Evolutionary conservation across 1,140 invertebrate genomes (phyloP).

Genomic region (Drosophila sulfurigaster): DNA sequence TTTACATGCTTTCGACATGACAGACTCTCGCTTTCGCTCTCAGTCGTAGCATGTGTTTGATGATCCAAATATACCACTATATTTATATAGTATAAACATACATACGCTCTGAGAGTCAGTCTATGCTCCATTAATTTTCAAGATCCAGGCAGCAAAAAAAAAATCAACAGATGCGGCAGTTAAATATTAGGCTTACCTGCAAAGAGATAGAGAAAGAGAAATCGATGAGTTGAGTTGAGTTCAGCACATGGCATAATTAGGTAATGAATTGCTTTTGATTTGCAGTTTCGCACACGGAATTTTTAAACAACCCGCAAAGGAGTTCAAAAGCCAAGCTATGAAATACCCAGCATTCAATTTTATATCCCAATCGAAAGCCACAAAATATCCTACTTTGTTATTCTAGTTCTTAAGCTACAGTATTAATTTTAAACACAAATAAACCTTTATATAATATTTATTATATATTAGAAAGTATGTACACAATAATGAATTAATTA

Average conservation of each 20-base stretch:
- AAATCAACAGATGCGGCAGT: conserved; percentile 3
- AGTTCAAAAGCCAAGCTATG: not conserved
- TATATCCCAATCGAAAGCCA: no score
- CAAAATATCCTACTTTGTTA: no score
- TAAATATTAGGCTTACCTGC: conserved; percentile 29
- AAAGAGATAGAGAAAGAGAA: conserved; percentile 17
- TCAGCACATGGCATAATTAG: conserved; percentile 42
- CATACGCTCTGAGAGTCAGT: not conserved
- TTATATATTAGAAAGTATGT: no score
- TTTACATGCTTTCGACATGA: conserved; percentile 71
- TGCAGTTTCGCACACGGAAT: conserved; percentile 22
- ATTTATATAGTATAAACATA: conserved; percentile 5
- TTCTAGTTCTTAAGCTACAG: no score
- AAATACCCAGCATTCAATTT: not conserved
- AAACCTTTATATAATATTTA: no score
- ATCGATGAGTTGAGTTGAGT: not conserved
- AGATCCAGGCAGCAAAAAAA: conserved; percentile 9
- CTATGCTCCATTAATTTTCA: conserved; percentile 32
- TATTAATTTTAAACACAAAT: no score
- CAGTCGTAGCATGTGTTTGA: conserved; percentile 41
- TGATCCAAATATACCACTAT: conserved; percentile 36
- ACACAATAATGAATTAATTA: no score
- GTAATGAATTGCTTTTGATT: conserved; percentile 40
- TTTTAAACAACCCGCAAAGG: conserved; percentile 10
- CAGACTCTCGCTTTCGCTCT: not conserved